These are phyloP conservation scores for Maccullochella peelii DNA, from an alignment of 2,113 vertebrate genomes.

Conservation along the genomic window DNA sequence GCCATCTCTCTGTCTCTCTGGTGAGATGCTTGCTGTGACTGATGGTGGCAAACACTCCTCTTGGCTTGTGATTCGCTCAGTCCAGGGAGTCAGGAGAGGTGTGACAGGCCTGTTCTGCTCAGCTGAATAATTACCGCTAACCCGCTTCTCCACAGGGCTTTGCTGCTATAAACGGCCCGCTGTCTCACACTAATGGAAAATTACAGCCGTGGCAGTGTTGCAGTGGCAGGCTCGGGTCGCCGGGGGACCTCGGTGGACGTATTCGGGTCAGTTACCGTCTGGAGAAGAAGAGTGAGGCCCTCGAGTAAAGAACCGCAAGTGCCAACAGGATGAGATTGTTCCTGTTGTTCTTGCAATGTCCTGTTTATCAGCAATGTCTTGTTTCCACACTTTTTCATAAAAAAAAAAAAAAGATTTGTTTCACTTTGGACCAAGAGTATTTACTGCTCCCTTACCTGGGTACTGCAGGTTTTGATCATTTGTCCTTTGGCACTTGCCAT, in stretches of 20 bases:
- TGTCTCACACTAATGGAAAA: constrained; percentile 55
- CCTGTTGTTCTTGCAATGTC: neutral
- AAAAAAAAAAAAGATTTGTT: neutral
- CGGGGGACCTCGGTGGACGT: constrained; percentile 12
- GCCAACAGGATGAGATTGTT: neutral
- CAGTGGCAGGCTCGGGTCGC: constrained; percentile 8
- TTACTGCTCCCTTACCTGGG: neutral
- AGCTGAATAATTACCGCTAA: constrained; percentile 67
- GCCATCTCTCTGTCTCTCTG: neutral
- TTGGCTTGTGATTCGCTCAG: constrained; percentile 1
- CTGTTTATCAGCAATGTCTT: neutral
- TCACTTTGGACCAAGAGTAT: neutral
- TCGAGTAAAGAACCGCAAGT: neutral
- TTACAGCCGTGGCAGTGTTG: neutral
- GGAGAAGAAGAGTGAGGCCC: constrained; percentile 27
- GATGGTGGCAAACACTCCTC: constrained; percentile 9
- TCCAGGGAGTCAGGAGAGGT: constrained; percentile 27
- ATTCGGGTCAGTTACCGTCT: constrained; percentile 43
- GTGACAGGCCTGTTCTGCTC: constrained; percentile 45
- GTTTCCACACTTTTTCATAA: neutral
- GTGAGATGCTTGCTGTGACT: constrained; percentile 21
- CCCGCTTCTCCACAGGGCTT: constrained; percentile 51
- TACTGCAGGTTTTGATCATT: neutral
- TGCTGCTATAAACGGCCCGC: constrained; percentile 42
- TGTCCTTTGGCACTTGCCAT: neutral